Evolutionary conservation across 1,140 invertebrate species (phyloP), one percentile per base, ranked within the genome.

Genomic region (Samia ricini): DNA sequence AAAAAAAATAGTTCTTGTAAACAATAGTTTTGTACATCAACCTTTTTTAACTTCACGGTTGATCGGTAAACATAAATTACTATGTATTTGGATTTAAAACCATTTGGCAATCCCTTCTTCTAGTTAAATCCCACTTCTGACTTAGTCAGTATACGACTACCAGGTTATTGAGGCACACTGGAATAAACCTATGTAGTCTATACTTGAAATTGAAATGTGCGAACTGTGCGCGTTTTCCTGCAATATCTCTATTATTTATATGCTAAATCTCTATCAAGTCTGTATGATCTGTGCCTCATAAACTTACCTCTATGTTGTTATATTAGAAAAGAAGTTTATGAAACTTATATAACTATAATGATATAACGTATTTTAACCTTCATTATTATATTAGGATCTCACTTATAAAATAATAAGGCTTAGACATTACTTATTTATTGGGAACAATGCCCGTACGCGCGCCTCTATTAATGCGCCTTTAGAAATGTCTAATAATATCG

Each of bases 351-450:
- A 15, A 7, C 7, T 42, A 42, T 10, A 42, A 42, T 42, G n/a
- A 5, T 29, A 10, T 29, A 81, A 71, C 69, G 42, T 72, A 69
- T 72, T 64, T n/a, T 72, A 72, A 72, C 61, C 62, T 33, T 56
- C 63, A 61, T 76, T 66, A 71, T 66, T 69, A 42, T 12, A 57
- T 83, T 84, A 80, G 22, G 84, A 84, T 85, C 84, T 87, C 83
- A 83, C 75, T 82, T 87, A 76, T 83, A 85, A 71, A n/a, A n/a
- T n/a, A n/a, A 82, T 83, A 82, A 71, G 75, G 36, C 63, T 51
- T 69, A 59, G 52, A 20, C 22, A 57, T 57, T 26, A 36, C 24
- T 36, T 57, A 57, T 57, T 36, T 42, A 36, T 57, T 57, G 33
- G 56, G 21, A 18, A 36, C 26, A 20, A 18, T 26, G 4, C 12